phyloP scores from a whole-genome alignment of 2,113 vertebrate species.

The Ctenodactylus gundi region DNA sequence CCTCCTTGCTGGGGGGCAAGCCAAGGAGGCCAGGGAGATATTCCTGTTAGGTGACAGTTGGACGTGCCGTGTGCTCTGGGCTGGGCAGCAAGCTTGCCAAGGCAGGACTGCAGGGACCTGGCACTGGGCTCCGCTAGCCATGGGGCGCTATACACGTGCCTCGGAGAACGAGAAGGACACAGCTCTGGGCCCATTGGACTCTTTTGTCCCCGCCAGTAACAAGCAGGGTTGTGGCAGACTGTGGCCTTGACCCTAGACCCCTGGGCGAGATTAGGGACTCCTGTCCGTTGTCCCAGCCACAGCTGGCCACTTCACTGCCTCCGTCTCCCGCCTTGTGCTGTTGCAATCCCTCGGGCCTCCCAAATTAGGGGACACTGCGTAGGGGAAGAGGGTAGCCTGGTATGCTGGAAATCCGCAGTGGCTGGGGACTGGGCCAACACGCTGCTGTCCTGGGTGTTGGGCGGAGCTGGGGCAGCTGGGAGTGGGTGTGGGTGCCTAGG shows the following conservation, averaged over 20 bases:
- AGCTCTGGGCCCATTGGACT: accelerated
- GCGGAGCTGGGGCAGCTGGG: accelerated
- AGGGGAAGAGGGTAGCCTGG: accelerated
- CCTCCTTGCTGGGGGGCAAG: background rate
- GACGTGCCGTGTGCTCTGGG: background rate
- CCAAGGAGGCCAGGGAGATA: accelerated
- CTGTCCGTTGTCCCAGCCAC: no score
- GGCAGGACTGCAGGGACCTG: background rate
- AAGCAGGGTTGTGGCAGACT: no score
- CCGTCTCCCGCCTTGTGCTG: background rate
- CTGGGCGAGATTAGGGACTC: constrained; percentile 31
- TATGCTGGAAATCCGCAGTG: background rate
- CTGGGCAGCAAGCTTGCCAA: background rate
- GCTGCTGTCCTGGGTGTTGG: no score
- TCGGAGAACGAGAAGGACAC: background rate
- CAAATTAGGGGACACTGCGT: accelerated
- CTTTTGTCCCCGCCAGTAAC: no score
- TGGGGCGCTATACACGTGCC: background rate
- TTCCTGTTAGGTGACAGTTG: background rate
- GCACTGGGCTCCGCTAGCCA: background rate
- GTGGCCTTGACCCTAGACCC: background rate
- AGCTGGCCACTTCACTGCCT: background rate
- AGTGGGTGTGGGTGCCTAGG: accelerated
- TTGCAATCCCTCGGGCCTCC: accelerated
- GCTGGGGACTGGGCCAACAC: background rate